These are phyloP conservation scores for Bimastos eiseni DNA, from an alignment of 2,888 invertebrate species.

Conservation along the genomic window DNA sequence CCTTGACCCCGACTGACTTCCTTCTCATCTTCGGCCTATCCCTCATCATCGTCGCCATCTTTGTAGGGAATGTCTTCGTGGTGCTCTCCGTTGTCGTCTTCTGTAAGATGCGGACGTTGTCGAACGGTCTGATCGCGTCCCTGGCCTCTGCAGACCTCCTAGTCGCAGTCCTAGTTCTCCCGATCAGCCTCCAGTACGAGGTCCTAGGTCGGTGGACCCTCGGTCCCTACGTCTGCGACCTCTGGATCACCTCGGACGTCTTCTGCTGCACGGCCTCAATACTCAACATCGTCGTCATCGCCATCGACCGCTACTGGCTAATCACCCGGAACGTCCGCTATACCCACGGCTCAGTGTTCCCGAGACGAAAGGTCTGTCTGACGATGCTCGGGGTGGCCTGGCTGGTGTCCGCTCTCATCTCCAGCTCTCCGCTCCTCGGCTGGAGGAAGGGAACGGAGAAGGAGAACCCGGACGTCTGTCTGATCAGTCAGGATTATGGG, in stretches of 20 bases:
- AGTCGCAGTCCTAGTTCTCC: constrained; percentile 61
- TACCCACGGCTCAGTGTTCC: constrained; percentile 44
- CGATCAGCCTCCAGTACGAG: constrained; percentile 56
- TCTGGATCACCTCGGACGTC: constrained; percentile 48
- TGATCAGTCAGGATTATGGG: constrained; percentile 47
- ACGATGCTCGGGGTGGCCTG: constrained; percentile 57
- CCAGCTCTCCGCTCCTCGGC: constrained; percentile 59
- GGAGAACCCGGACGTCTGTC: constrained; percentile 38
- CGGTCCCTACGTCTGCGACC: constrained; percentile 43
- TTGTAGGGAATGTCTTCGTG: constrained; percentile 59
- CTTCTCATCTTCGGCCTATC: not conserved
- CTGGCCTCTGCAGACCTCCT: constrained; percentile 58
- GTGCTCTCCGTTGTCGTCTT: constrained; percentile 59
- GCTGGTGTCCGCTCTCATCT: constrained; percentile 56
- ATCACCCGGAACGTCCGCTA: constrained; percentile 59
- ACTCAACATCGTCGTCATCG: constrained; percentile 47
- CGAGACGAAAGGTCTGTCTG: constrained; percentile 49
- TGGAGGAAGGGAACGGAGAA: constrained; percentile 44
- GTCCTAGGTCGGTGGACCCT: constrained; percentile 32
- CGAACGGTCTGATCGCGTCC: constrained; percentile 60
- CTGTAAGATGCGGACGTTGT: constrained; percentile 61
- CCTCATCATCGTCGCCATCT: constrained; percentile 42
- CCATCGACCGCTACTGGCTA: constrained; percentile 60
- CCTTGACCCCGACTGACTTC: not conserved
- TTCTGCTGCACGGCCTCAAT: constrained; percentile 53